A percentile compares a stretch with the other conserved stretches of the same genome.
Conservation (phyloP, 2,113 vertebrate genomes). For the Plestiodon gilberti region DNA sequence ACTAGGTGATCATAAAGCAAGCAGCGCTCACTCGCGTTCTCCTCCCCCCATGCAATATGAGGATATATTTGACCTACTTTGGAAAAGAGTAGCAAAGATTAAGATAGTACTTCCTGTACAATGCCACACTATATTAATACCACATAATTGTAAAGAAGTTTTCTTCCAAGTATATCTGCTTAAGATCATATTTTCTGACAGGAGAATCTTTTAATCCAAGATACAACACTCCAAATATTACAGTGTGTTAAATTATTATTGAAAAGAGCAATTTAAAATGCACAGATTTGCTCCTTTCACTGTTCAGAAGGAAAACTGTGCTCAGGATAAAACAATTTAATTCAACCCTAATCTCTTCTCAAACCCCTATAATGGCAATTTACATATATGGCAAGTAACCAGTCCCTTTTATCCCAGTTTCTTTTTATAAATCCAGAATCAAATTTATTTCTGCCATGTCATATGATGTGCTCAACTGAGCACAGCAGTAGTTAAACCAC, state of each 20-base stretch:
- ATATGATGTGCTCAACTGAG: conserved; percentile 62
- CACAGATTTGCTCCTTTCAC: not conserved
- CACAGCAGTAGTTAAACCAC: conserved; percentile 9
- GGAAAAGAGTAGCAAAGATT: not conserved
- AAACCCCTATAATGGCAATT: conserved; percentile 64
- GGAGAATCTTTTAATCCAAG: not conserved
- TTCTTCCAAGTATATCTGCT: not conserved
- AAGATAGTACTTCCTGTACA: not conserved
- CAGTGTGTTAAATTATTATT: not conserved
- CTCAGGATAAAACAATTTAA: conserved; percentile 45
- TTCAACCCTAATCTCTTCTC: conserved; percentile 70
- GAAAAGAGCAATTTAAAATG: not conserved
- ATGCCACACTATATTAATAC: not conserved
- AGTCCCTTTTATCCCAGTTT: conserved; percentile 71
- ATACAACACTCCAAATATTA: not conserved
- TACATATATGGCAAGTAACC: conserved; percentile 68
- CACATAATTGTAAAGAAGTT: not conserved
- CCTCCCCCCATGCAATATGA: not conserved
- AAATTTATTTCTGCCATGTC: conserved; percentile 73
- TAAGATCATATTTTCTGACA: not conserved
- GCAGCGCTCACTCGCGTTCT: not conserved
- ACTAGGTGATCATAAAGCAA: not conserved
- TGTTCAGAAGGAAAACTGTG: not conserved
- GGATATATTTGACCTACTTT: not conserved
- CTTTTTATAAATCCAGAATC: conserved; percentile 76